Percentiles rank a stretch among this genome's conserved stretches.
Conservation (phyloP, 2,888 invertebrate genomes). For the Mystacides longicornis region DNA sequence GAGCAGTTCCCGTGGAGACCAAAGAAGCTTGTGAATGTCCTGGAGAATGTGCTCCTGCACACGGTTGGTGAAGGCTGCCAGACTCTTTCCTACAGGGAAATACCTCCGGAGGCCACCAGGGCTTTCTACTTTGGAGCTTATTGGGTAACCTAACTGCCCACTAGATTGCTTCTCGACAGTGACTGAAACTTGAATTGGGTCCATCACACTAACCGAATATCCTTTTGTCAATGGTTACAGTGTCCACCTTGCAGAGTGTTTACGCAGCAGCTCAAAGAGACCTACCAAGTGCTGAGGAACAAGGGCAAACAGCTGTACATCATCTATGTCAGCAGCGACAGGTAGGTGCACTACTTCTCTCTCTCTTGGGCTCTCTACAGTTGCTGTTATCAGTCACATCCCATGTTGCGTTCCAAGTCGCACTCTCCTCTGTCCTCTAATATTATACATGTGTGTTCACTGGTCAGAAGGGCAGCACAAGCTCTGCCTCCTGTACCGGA, state of each 20-base stretch:
- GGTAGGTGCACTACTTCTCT: too few relatives aligned
- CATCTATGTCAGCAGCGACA: constrained; percentile 80
- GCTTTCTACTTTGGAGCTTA: constrained; percentile 84
- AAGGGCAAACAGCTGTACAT: constrained; percentile 68
- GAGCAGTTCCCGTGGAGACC: constrained; percentile 74
- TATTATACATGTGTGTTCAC: too few relatives aligned
- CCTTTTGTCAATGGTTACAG: constrained; percentile 48
- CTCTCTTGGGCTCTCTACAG: too few relatives aligned
- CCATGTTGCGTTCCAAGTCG: too few relatives aligned
- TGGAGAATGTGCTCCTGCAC: constrained; percentile 4
- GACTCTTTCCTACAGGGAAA: constrained; percentile 48
- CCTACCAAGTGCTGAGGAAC: constrained; percentile 62
- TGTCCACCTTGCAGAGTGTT: constrained; percentile 83
- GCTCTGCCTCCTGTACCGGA: too few relatives aligned
- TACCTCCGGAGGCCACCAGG: constrained; percentile 55
- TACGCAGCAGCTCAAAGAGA: constrained; percentile 68
- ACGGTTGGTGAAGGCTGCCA: background rate
- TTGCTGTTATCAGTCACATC: too few relatives aligned
- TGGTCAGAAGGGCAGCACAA: too few relatives aligned
- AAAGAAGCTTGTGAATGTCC: constrained; percentile 51
- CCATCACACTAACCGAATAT: too few relatives aligned
- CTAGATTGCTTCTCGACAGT: too few relatives aligned
- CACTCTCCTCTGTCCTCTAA: too few relatives aligned
- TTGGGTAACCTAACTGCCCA: too few relatives aligned
- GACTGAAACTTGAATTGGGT: too few relatives aligned